Evolutionary conservation across 2,113 vertebrate genomes (phyloP), one percentile per base, ranked within the genome.

Genomic region (Etia nguti): DNA sequence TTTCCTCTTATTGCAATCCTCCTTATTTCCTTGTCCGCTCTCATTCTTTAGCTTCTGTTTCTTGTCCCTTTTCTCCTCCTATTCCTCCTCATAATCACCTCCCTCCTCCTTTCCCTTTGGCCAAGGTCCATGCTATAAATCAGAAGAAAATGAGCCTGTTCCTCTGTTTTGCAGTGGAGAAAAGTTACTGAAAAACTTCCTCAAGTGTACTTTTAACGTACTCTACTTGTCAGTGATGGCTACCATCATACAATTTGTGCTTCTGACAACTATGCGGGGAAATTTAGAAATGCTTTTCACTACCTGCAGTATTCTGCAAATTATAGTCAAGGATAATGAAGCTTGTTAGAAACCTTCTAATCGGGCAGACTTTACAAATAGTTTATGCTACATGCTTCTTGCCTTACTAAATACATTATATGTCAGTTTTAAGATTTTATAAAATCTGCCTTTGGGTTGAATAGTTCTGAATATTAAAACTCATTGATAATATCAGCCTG

Each of bases 71-170:
- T 6, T 52, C 68, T 10, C 11, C 18, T 52, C 34, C 43, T 77
- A 15, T n/a, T 52, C 31, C 60, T 59, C 41, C 79, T n/a, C 48
- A 70, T 87, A 60, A 82, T 84, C 62, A 20, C 68, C 79, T 65
- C 80, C 87, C 73, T 68, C 86, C 85, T 88, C n/a, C 79, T 75
- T 57, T 9, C 80, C 22, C 31, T 87, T 82, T 90, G 89, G 86
- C 90, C 92, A 88, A 91, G 83, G 68, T 89, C 90, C 80, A 68
- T 73, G 70, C 65, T 79, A 89, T 92, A 92, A 92, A 92, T 92
- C 86, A 90, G 55, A 77, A 6, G 31, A 82, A 31, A 86, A 80
- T 75, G 83, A 79, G 82, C 57, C 43, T 68, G 10, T 83, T 70
- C 20, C 36, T 80, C 36, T 10, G 22, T 80, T 34, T 65, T 56